Conservation (phyloP, 2,888 invertebrate species). For the Megamerina dolium region DNA sequence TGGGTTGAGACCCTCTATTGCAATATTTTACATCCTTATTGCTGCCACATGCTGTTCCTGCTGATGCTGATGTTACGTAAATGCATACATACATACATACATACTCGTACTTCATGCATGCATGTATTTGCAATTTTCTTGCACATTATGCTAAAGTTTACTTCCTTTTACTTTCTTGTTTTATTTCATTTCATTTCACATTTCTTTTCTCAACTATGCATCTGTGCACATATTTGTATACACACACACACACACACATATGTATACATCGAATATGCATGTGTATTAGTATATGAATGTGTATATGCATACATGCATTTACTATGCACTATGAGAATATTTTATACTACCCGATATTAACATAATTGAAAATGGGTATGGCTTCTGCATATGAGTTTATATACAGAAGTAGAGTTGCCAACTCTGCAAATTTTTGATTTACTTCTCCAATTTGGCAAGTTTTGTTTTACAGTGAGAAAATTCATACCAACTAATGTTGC, state of each 20-base stretch:
- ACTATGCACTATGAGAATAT: constrained; percentile 33
- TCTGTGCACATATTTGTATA: background rate
- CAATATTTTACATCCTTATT: too few species aligned
- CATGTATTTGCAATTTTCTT: constrained; percentile 1
- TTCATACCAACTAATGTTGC: too few species aligned
- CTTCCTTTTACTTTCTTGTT: background rate
- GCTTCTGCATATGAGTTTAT: too few species aligned
- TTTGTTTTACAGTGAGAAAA: too few species aligned
- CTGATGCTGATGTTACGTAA: too few species aligned
- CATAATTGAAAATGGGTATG: constrained; percentile 38
- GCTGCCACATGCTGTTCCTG: too few species aligned
- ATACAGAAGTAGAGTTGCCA: constrained; percentile 20
- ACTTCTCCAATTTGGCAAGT: too few species aligned
- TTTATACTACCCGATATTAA: constrained; percentile 36
- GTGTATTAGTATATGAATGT: constrained; percentile 34
- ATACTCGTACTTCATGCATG: background rate
- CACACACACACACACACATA: background rate
- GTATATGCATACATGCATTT: too few species aligned
- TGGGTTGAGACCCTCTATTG: too few species aligned
- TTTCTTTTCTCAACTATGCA: background rate
- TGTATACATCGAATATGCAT: constrained; percentile 17
- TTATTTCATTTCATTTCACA: background rate
- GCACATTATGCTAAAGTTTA: constrained; percentile 4
- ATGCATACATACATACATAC: background rate
- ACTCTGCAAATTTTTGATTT: too few species aligned